phyloP scores from a whole-genome alignment of 1,140 invertebrate species.

The Euwallacea similis region DNA sequence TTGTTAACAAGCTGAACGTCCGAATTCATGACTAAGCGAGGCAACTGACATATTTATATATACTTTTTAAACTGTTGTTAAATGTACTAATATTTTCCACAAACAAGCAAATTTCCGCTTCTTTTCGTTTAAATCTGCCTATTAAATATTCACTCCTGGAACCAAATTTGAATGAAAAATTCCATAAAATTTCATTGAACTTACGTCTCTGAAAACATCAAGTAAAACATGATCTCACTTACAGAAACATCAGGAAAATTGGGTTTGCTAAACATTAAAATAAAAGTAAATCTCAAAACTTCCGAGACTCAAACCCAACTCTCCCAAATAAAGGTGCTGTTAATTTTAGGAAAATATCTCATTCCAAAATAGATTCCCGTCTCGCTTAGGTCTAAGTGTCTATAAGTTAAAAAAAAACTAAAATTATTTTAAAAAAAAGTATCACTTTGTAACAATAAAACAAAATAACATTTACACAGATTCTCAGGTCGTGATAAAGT shows the following conservation, averaged over 20 bases:
- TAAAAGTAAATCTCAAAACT: background rate
- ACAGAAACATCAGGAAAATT: slow-evolving; percentile 43
- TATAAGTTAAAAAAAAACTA: slow-evolving; percentile 41
- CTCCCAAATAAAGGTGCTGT: slow-evolving; percentile 26
- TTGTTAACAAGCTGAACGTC: too few relatives aligned
- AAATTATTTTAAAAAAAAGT: slow-evolving; percentile 46
- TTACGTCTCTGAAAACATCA: too few relatives aligned
- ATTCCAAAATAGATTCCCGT: slow-evolving; percentile 45
- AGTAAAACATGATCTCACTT: slow-evolving; percentile 46
- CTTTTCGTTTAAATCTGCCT: background rate
- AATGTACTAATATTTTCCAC: slow-evolving; percentile 6
- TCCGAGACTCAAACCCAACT: slow-evolving; percentile 13
- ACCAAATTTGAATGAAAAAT: background rate
- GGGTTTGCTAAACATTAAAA: background rate
- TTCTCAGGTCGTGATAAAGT: too few relatives aligned
- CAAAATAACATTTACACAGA: slow-evolving; percentile 49
- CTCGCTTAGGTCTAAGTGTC: slow-evolving; percentile 6
- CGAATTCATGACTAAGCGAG: background rate
- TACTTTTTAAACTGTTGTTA: background rate
- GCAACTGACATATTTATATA: background rate
- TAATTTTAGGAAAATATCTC: slow-evolving; percentile 27
- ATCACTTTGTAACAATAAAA: slow-evolving; percentile 53
- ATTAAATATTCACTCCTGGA: background rate
- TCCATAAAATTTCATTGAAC: background rate
- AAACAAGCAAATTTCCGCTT: background rate